Percentiles rank a stretch among this genome's conserved stretches.
phyloP scores from a whole-genome alignment of 1,140 invertebrate species.

The Bombus vancouverensis region DNA sequence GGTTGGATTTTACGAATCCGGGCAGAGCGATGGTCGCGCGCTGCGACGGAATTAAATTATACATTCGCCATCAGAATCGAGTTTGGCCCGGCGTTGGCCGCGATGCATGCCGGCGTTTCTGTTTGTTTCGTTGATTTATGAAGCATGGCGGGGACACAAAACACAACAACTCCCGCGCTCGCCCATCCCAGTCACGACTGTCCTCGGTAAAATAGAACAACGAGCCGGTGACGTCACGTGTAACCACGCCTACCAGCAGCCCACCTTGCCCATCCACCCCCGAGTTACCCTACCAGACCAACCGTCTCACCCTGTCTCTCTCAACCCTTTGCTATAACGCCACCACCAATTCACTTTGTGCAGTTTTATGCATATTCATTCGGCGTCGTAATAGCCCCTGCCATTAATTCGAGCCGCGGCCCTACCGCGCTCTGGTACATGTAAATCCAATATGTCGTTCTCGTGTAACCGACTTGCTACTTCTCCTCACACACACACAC shows the following conservation, averaged over 20 bases:
- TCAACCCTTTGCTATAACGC: constrained; percentile 56
- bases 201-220: constrained; percentile 75
- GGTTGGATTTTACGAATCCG: constrained; percentile 50
- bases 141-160: constrained; percentile 79
- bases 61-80: constrained; percentile 73
- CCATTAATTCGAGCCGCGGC: constrained; percentile 68
- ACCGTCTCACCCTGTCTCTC: background rate
- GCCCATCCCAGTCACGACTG: constrained; percentile 57
- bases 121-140: constrained; percentile 82
- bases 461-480: constrained; percentile 65
- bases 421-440: constrained; percentile 60
- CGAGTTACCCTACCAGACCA: background rate
- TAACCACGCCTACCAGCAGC: constrained; percentile 74
- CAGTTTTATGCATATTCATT: constrained; percentile 78
- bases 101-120: constrained; percentile 76
- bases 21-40: background rate
- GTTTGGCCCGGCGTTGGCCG: constrained; percentile 64
- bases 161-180: constrained; percentile 72
- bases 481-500: constrained; percentile 23
- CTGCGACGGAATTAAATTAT: constrained; percentile 69
- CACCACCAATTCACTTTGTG: constrained; percentile 75
- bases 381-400: constrained; percentile 70
- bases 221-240: constrained; percentile 75
- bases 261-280: constrained; percentile 38
- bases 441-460: constrained; percentile 71